Evolutionary conservation across 2,113 vertebrate genomes (phyloP).

Genomic region (Erpornis zantholeuca): DNA sequence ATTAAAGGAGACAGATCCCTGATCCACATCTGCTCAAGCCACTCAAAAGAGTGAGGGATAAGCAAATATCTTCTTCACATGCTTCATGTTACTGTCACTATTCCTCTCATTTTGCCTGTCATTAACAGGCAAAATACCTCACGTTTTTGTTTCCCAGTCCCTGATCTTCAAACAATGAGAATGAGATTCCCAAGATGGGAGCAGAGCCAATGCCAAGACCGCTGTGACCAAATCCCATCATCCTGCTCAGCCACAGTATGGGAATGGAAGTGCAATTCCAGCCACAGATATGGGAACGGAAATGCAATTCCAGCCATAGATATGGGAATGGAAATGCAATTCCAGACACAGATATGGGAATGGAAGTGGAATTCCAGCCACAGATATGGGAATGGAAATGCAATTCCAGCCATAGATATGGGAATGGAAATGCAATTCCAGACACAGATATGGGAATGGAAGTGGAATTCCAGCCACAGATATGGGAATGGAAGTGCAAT

Average conservation of each 20-base stretch:
- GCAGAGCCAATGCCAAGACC: not conserved
- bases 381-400: not conserved
- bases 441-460: not conserved
- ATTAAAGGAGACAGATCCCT: not conserved
- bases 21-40: accelerated
- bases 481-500: not conserved
- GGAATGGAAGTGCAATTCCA: not conserved
- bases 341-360: not conserved
- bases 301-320: too few species aligned
- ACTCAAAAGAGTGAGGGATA: not conserved
- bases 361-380: not conserved
- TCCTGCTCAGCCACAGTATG: not conserved
- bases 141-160: not conserved
- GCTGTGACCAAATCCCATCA: not conserved
- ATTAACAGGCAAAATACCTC: not conserved
- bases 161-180: not conserved
- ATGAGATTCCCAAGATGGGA: not conserved
- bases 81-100: not conserved
- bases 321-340: too few species aligned
- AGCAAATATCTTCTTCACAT: not conserved
- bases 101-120: not conserved
- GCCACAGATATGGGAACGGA: too few species aligned
- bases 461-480: not conserved
- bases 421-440: too few species aligned
- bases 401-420: not conserved